A percentile compares a stretch with the other conserved stretches of the same genome.
Conservation (phyloP, 2,888 invertebrate species). For the Epinotia bilunana region DNA sequence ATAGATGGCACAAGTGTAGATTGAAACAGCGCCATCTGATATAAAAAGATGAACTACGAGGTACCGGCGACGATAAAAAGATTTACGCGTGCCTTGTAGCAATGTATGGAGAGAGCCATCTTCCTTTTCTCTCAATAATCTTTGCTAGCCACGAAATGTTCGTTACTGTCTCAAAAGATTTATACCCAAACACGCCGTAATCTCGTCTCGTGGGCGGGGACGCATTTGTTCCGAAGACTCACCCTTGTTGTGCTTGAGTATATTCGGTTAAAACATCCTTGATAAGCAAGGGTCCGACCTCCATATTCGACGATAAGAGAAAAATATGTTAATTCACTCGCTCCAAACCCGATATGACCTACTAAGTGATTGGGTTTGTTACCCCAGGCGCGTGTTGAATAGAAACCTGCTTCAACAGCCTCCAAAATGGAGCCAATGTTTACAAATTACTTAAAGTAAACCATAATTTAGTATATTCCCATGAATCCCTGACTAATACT, state of each 20-base stretch:
- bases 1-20: too few species aligned
- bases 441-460: conserved; percentile 71
- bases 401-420: conserved; percentile 61
- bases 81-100: too few species aligned
- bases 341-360: conserved; percentile 78
- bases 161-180: conserved; percentile 78
- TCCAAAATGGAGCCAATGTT: conserved; percentile 75
- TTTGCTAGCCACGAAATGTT: conserved; percentile 74
- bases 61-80: too few species aligned
- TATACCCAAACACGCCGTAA: conserved; percentile 78
- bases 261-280: conserved; percentile 75
- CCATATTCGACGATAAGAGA: conserved; percentile 80
- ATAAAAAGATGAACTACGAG: too few species aligned
- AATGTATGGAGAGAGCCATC: too few species aligned
- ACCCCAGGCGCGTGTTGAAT: conserved; percentile 78
- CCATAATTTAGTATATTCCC: conserved; percentile 5
- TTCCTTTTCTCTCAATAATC: too few species aligned
- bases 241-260: conserved; percentile 68
- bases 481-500: conserved; percentile 9
- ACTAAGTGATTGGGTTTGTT: conserved; percentile 83
- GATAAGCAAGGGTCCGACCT: conserved; percentile 75
- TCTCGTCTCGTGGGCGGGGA: conserved; percentile 79
- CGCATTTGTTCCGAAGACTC: conserved; percentile 71
- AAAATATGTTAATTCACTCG: conserved; percentile 81
- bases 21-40: too few species aligned